phyloP scores from a whole-genome alignment of 2,888 invertebrate species.

The Rhagium mordax region DNA sequence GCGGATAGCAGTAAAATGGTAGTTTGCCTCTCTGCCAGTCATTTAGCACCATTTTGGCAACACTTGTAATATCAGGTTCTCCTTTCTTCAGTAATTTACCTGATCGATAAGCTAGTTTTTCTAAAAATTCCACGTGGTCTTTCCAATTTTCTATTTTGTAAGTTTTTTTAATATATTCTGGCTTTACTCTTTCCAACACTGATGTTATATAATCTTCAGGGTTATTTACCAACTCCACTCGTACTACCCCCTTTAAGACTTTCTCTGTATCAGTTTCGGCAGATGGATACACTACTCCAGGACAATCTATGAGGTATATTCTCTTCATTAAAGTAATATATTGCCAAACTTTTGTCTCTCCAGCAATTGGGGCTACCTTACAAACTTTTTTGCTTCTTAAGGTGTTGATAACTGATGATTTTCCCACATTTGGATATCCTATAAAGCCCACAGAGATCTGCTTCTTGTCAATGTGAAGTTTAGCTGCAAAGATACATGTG shows the following conservation, averaged over 20 bases:
- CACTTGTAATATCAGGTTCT: constrained; percentile 93
- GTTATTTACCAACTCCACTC: constrained; percentile 93
- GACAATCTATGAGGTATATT: constrained; percentile 98
- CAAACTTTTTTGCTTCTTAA: constrained; percentile 97
- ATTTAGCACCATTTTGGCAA: constrained; percentile 95
- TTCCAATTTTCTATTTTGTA: constrained; percentile 90
- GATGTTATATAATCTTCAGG: constrained; percentile 96
- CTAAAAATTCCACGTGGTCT: constrained; percentile 89
- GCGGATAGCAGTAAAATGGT: constrained; percentile 93
- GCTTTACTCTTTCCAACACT: constrained; percentile 89
- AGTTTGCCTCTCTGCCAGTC: constrained; percentile 99
- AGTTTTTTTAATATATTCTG: constrained; percentile 91
- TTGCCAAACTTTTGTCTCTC: constrained; percentile 99
- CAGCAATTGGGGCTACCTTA: constrained; percentile 98
- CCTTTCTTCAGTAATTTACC: constrained; percentile 97
- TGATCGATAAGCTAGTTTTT: constrained; percentile 87
- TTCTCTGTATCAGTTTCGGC: constrained; percentile 96
- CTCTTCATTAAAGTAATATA: constrained; percentile 98
- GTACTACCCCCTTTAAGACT: constrained; percentile 97
- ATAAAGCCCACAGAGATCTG: constrained; percentile 99
- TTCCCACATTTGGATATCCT: constrained; percentile 99
- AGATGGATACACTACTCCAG: constrained; percentile 97
- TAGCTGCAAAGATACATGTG: constrained; percentile 67
- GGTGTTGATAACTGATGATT: constrained; percentile 98
- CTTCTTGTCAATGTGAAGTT: constrained; percentile 95